Evolutionary conservation across 2,888 invertebrate genomes (phyloP).

Genomic region (Endomychus coccineus): DNA sequence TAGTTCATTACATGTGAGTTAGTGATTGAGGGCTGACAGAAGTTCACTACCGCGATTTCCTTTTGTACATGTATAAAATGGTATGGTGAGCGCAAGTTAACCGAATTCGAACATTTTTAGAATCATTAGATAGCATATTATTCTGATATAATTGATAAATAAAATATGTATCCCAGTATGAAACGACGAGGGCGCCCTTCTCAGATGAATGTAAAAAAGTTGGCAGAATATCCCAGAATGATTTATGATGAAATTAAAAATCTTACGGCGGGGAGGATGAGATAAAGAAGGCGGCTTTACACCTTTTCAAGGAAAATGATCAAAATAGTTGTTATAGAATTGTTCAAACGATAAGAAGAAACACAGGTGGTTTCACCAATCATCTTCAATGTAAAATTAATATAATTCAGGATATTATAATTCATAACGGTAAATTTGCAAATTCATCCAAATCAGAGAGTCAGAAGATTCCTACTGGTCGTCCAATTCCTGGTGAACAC

Average conservation of each 20-base stretch:
- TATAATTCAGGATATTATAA: conserved; percentile 1
- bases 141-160: no score
- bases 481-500: no score
- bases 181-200: conserved; percentile 1
- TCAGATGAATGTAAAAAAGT: not conserved
- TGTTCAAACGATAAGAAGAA: not conserved
- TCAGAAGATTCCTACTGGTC: no score
- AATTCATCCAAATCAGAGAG: not conserved
- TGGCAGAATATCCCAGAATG: not conserved
- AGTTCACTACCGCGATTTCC: no score
- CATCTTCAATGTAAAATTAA: not conserved
- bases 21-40: no score
- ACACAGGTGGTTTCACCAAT: conserved; percentile 1
- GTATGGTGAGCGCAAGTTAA: no score
- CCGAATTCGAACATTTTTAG: no score
- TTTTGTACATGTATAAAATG: no score
- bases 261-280: conserved; percentile 1
- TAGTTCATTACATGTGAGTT: no score
- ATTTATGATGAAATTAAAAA: not conserved
- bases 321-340: conserved; percentile 1
- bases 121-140: no score
- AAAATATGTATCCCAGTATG: not conserved
- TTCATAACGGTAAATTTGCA: not conserved
- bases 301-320: conserved; percentile 2
- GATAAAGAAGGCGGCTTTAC: conserved; percentile 1